Conservation (phyloP, 2,888 invertebrate species). For the Lobophora halterata region DNA sequence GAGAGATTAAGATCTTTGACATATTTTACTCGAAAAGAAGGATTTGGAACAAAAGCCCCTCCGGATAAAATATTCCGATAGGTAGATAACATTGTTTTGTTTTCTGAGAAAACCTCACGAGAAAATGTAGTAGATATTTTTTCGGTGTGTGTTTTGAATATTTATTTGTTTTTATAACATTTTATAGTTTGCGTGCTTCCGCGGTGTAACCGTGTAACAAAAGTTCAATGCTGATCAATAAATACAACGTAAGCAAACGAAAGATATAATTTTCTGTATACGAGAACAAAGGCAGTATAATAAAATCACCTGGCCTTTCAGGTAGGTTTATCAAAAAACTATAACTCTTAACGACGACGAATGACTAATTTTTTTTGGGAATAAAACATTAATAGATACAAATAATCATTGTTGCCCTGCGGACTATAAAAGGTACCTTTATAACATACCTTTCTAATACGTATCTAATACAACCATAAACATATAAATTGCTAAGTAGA, state of each 20-base stretch:
- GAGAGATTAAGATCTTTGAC: constrained; percentile 16
- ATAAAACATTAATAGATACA: too few relatives aligned
- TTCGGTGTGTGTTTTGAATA: constrained; percentile 11
- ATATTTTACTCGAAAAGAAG: constrained; percentile 15
- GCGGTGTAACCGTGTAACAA: constrained; percentile 2
- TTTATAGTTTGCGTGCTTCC: constrained; percentile 31
- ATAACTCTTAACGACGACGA: constrained; percentile 1
- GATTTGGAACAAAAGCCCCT: constrained; percentile 11
- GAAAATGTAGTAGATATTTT: constrained; percentile 9
- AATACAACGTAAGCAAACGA: constrained; percentile 26
- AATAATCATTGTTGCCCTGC: too few relatives aligned
- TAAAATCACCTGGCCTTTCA: neutral
- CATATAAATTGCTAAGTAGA: too few relatives aligned
- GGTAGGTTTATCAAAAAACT: neutral
- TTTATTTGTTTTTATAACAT: constrained; percentile 20
- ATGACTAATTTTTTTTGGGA: too few relatives aligned
- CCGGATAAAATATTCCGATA: constrained; percentile 21
- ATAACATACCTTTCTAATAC: too few relatives aligned
- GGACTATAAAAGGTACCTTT: too few relatives aligned
- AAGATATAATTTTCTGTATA: constrained; percentile 17
- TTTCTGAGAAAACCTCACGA: constrained; percentile 11
- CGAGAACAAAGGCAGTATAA: neutral
- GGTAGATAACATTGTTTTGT: constrained; percentile 20
- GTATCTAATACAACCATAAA: too few relatives aligned
- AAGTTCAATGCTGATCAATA: constrained; percentile 34